Evolutionary conservation across 2,888 invertebrate species (phyloP).

Genomic region (Drosophila nr. perissopoda): DNA sequence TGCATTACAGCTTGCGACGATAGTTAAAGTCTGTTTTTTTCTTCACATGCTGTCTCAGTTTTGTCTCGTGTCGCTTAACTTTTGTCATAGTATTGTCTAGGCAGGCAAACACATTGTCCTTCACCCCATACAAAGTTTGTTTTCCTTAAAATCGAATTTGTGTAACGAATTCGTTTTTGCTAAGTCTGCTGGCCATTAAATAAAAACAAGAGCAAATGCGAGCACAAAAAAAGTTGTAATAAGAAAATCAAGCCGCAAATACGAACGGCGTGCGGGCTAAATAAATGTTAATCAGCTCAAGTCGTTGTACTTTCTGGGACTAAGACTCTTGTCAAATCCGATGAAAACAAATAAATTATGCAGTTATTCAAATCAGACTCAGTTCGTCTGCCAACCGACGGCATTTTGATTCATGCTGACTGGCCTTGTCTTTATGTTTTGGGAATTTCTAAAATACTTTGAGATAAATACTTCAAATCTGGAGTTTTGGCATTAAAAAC

Average conservation of each 20-base stretch:
- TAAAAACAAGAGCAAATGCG: neutral
- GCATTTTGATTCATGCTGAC: conserved; percentile 10
- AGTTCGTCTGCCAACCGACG: conserved; percentile 23
- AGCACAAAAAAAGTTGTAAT: conserved; percentile 14
- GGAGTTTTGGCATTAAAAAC: neutral
- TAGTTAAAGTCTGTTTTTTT: conserved; percentile 54
- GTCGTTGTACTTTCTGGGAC: conserved; percentile 65
- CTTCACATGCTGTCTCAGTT: conserved; percentile 19
- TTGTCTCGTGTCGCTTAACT: conserved; percentile 59
- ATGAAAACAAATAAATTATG: conserved; percentile 71
- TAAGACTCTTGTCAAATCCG: conserved; percentile 51
- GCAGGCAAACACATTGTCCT: conserved; percentile 1
- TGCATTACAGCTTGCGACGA: conserved; percentile 38
- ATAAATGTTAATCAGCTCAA: conserved; percentile 76
- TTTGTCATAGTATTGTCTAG: conserved; percentile 51
- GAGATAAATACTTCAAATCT: conserved; percentile 5
- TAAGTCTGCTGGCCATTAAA: conserved; percentile 10
- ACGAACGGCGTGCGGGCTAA: conserved; percentile 49
- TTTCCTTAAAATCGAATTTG: conserved; percentile 69
- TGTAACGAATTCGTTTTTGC: conserved; percentile 45
- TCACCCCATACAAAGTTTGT: conserved; percentile 11
- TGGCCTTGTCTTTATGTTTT: conserved; percentile 22
- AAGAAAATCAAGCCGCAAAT: conserved; percentile 31
- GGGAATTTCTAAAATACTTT: conserved; percentile 36
- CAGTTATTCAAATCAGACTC: conserved; percentile 61